Percentiles rank a stretch among this genome's conserved stretches.
Conservation (phyloP, 2,797 vertebrate genomes). For the Silurus lanzhouensis region DNA sequence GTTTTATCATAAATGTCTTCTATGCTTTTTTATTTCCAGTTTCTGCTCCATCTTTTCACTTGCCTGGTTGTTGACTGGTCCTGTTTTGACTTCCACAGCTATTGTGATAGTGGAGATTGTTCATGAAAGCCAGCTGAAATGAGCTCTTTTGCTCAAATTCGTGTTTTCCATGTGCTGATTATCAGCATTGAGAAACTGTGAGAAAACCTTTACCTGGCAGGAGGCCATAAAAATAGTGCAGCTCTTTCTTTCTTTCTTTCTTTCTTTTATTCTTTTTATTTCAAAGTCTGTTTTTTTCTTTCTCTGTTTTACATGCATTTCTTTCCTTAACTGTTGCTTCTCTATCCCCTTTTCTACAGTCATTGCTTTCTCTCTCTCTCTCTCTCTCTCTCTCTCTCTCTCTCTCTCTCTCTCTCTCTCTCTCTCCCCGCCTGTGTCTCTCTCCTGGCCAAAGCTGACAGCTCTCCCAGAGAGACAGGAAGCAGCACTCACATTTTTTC, state of each 20-base stretch:
- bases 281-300: background rate
- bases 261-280: background rate
- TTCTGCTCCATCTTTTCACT: conserved; percentile 30
- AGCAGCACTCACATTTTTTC: conserved; percentile 70
- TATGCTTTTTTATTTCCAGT: conserved; percentile 9
- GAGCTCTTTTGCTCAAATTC: conserved; percentile 12
- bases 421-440: background rate
- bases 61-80: conserved; percentile 28
- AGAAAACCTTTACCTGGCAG: conserved; percentile 39
- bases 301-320: background rate
- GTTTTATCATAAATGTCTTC: background rate
- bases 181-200: conserved; percentile 7
- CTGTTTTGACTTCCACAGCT: conserved; percentile 33
- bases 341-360: background rate
- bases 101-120: conserved; percentile 36
- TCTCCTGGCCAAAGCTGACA: conserved; percentile 42
- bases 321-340: conserved; percentile 17
- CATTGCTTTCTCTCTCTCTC: conserved; percentile 7
- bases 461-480: conserved; percentile 68
- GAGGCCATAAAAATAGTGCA: conserved; percentile 17
- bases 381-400: conserved; percentile 4
- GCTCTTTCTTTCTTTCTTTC: background rate
- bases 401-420: conserved; percentile 3
- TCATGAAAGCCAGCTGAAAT: conserved; percentile 43
- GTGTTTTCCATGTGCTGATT: conserved; percentile 8